phyloP scores from a whole-genome alignment of 2,888 invertebrate species.

The Melieria omissa region DNA sequence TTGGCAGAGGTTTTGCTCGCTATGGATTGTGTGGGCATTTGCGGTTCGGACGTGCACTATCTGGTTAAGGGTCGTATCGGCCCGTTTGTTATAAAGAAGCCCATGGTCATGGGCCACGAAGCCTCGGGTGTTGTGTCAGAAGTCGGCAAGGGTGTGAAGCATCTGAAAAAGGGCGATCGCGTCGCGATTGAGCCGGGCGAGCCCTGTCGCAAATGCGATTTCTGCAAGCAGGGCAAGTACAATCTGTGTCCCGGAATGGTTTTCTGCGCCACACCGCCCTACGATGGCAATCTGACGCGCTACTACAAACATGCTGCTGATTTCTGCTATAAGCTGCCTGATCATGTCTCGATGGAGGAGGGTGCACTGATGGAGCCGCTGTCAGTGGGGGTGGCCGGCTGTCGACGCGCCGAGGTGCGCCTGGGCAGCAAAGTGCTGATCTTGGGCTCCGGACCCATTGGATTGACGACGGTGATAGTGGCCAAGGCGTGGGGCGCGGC shows the following conservation, averaged over 20 bases:
- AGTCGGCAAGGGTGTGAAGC: constrained; percentile 75
- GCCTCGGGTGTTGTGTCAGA: constrained; percentile 82
- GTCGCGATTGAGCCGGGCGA: constrained; percentile 96
- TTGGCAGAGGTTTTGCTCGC: constrained; percentile 71
- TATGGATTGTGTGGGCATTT: constrained; percentile 94
- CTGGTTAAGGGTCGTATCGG: constrained; percentile 86
- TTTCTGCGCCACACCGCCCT: constrained; percentile 94
- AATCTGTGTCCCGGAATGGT: constrained; percentile 87
- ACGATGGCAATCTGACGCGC: constrained; percentile 86
- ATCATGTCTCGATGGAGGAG: constrained; percentile 89
- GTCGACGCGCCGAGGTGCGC: constrained; percentile 81
- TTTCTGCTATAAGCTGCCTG: constrained; percentile 88
- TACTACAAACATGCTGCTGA: constrained; percentile 91
- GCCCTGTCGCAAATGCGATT: constrained; percentile 83
- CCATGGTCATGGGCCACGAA: constrained; percentile 96
- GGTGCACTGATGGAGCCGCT: constrained; percentile 93
- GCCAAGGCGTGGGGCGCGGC: constrained; percentile 88
- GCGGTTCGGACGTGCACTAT: constrained; percentile 96
- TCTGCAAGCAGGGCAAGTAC: constrained; percentile 87
- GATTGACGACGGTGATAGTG: constrained; percentile 80
- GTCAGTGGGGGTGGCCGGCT: constrained; percentile 94
- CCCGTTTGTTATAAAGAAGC: constrained; percentile 78
- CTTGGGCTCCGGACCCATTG: constrained; percentile 89
- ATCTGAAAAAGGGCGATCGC: constrained; percentile 82
- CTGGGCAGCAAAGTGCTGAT: constrained; percentile 79